Base-by-base conservation (phyloP, 2,797 vertebrate genomes). In the Cyprinella venusta region DNA sequence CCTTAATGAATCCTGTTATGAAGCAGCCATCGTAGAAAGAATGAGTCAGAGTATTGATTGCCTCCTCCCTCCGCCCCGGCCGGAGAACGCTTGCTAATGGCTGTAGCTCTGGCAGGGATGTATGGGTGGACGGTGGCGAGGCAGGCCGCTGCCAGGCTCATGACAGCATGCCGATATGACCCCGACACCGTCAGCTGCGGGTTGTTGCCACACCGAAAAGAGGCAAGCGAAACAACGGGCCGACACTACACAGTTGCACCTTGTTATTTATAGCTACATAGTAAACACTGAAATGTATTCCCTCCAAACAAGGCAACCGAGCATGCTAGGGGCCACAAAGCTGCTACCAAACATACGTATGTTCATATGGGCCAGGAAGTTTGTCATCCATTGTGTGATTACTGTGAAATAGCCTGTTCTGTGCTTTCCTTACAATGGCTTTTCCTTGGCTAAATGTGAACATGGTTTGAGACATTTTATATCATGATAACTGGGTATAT, bases 1-100 rank as follows among this genome's bases (percentile, higher is more conserved):
- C 87, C 87, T 83, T 92, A 92, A 93, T 93, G 91, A 94, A 94
- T 92, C 91, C 90, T 93, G 90, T 93, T 93, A 92, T 92, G 93
- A 92, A 92, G 92, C 90, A 89, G 90, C 91, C 91, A 83, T 89
- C 78, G 84, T 91, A 92, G 91, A 92, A 91, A 91, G 91, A 94
- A 93, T 94, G 94, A 95, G 90, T 95, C 94, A 95, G 86, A 78
- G 79, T 92, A 94, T 94, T 93, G 93, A 95, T 94, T 87, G 79
- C 64, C 65, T 84, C 59, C 80, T 64, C 56, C 24, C 50, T 72
- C 68, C 24, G 42, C 63, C 79, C 54, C 40, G 65, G 76, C 75
- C 24, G 63, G 54, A 76, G 83, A 83, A 64, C 52, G 68, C 59
- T 42, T 76, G 70, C 33, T 79, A 75, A 88, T 81, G 80, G 71